Base-by-base conservation (phyloP, 2,888 invertebrate species). In the Amphipyra tragopoginis region DNA sequence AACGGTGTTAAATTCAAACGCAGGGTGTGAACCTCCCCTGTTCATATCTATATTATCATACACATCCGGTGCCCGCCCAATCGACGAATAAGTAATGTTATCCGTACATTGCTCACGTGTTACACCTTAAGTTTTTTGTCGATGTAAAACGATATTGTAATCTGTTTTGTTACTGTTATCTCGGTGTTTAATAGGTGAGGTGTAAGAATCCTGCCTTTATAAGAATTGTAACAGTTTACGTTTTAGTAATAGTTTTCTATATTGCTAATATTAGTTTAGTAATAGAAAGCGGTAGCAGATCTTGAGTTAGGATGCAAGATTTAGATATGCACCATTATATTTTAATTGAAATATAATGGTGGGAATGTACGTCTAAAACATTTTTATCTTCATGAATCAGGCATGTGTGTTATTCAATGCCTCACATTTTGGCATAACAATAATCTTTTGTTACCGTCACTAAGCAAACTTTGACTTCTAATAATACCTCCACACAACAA, bases 1-100 rank as follows among this genome's bases (percentile, higher is more conserved):
- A 53, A 52, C 26, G 10, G 7, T 50, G 26, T 55, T 33, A 45
- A 38, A 48, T 66, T 47, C 48, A 45, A 63, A 47, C 34, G n/a
- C 53, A 42, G 61, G 55, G 62, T 60, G 60, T 70, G 49, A 70
- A 45, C 50, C 61, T 61, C 65, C 60, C 68, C 53, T 45, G 45
- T 60, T 65, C 65, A 78, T 81, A 77, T 73, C 74, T 75, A 59
- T 74, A 80, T 78, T 72, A 75, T 77, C 72, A 78, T 72, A 68
- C 43, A 75, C 79, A 81, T 83, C 83, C 83, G 82, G 81, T 78
- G 48, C 53, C 75, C 83, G 73, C 83, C 83, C 72, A 82, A 83
- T 61, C 54, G 51, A 61, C 60, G 67, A 72, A 75, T 78, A 70
- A 64, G 71, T 72, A 78, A 75, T 80, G 61, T 69, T 79, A 80